Percentiles rank a stretch among this genome's conserved stretches.
phyloP scores from a whole-genome alignment of 2,888 invertebrate genomes.

The Tenthredo livida region DNA sequence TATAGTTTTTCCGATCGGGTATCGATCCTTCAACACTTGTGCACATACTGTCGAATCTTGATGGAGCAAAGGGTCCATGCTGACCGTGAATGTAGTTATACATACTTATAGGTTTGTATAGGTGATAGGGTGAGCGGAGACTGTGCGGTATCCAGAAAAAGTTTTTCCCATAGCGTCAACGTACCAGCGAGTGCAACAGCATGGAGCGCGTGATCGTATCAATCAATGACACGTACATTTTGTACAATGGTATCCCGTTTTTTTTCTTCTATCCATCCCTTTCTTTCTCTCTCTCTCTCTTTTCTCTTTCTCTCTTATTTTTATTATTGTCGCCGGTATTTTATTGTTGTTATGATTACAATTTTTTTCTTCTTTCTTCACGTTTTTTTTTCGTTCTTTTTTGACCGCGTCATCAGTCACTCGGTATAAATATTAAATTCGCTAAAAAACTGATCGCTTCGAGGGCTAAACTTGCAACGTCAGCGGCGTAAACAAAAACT shows the following conservation, averaged over 20 bases:
- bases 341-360: conserved; percentile 37
- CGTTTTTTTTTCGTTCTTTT: neutral
- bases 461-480: conserved; percentile 77
- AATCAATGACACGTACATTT: conserved; percentile 77
- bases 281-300: neutral
- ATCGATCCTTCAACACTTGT: conserved; percentile 11
- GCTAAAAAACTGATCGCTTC: conserved; percentile 72
- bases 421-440: conserved; percentile 78
- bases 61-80: neutral
- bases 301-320: conserved; percentile 21
- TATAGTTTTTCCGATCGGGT: neutral
- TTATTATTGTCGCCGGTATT: conserved; percentile 43
- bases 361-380: neutral
- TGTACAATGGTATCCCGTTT: conserved; percentile 74
- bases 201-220: conserved; percentile 65
- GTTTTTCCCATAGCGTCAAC: conserved; percentile 52
- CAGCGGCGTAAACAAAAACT: conserved; percentile 67
- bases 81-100: neutral
- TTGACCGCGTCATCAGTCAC: conserved; percentile 75
- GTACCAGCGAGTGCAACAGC: conserved; percentile 46
- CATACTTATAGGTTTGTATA: neutral
- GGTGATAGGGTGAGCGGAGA: conserved; percentile 24
- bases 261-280: neutral
- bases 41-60: conserved; percentile 1
- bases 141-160: conserved; percentile 26